Base-by-base conservation (phyloP, 1,140 invertebrate species). In the Drosophila tropicalis region DNA sequence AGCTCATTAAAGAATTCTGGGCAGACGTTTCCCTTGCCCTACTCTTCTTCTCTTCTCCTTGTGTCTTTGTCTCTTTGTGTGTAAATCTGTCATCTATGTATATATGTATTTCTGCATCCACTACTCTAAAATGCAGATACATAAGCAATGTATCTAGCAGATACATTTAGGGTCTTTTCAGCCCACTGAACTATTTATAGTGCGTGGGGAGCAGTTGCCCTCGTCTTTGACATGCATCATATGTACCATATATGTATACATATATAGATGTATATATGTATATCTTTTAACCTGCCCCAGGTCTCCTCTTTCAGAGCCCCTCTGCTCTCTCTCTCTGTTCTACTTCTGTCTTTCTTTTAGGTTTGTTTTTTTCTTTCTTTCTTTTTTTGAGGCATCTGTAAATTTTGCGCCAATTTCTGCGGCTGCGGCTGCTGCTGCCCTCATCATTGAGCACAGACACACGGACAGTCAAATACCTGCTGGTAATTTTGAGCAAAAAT, bases 381-480 rank as follows among this genome's bases (percentile, higher is more conserved):
- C 7, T 61, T 66, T 75, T 61, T 61, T 34, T 79, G 69, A 86
- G 83, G 75, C 82, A 86, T 86, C 82, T 86, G 82, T 81, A 79
- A 78, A 81, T 86, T 86, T 87, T 86, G 82, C 83, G 82, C 83
- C 83, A 87, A 87, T 86, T 86, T 82, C 60, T 76, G 79, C 68
- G 79, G 81, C 81, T 76, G 81, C 80, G 51, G 80, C 68, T 75
- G 70, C 63, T 64, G 65, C 71, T 62, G 61, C 67, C 62, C 51
- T 56, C 68, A 64, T 57, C 62, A 32, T 47, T 60, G 44, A 39
- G 58, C 65, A 56, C 57, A 69, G 39, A 47, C 47, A 12, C 32
- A 66, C 17, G 32, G 67, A 54, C 65, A 57, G 64, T 67, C 67
- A 62, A 76, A 84, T 83, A 84, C 79, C 83, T 87, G 82, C 78